Evolutionary conservation across 2,888 invertebrate species (phyloP).

Genomic region (Apodemia mormo): DNA sequence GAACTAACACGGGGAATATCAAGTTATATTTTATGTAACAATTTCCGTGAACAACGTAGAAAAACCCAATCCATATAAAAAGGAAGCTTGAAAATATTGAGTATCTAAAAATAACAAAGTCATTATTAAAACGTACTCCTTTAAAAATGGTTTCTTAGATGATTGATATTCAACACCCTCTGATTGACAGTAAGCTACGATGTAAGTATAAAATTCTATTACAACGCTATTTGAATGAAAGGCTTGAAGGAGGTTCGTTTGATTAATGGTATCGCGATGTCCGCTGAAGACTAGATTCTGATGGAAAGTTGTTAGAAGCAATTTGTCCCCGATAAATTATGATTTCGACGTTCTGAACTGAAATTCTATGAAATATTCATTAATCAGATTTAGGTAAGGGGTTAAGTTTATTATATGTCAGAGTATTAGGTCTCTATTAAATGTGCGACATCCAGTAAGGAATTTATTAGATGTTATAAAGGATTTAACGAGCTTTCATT

Average conservation of each 20-base stretch:
- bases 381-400: slow-evolving; percentile 31
- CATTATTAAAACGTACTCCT: background rate
- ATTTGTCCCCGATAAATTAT: slow-evolving; percentile 42
- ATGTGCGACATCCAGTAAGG: background rate
- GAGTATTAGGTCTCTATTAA: slow-evolving; percentile 3
- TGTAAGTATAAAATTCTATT: slow-evolving; percentile 42
- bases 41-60: background rate
- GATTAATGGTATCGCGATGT: slow-evolving; percentile 41
- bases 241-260: slow-evolving; percentile 34
- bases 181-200: slow-evolving; percentile 42
- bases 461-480: too few relatives aligned
- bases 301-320: slow-evolving; percentile 36
- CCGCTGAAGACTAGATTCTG: slow-evolving; percentile 40
- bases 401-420: slow-evolving; percentile 24
- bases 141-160: slow-evolving; percentile 10
- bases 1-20: too few relatives aligned
- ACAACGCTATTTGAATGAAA: slow-evolving; percentile 37
- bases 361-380: slow-evolving; percentile 27
- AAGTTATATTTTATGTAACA: too few relatives aligned
- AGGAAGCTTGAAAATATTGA: slow-evolving; percentile 1
- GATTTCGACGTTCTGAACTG: slow-evolving; percentile 27
- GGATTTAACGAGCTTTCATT: too few relatives aligned
- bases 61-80: background rate
- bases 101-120: background rate
- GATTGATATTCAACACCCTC: slow-evolving; percentile 31